A percentile compares a stretch with the other conserved stretches of the same genome.
These are phyloP conservation scores for Spea bombifrons DNA, from an alignment of 2,113 vertebrate species.

Conservation along the genomic window DNA sequence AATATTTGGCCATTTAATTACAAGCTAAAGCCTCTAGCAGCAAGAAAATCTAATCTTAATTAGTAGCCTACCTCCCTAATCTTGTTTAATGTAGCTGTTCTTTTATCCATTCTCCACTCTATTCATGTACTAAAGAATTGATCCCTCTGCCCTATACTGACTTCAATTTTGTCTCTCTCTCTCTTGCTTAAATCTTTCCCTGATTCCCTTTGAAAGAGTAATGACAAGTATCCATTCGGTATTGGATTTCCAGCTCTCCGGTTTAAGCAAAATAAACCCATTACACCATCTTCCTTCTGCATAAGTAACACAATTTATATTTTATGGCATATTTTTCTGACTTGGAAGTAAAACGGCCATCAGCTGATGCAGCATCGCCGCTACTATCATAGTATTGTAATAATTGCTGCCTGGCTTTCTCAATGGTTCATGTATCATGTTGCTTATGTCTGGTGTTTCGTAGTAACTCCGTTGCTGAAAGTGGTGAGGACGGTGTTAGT, in stretches of 20 bases:
- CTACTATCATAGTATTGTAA: too few species aligned
- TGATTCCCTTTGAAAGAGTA: slow-evolving; percentile 6
- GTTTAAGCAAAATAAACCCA: not conserved
- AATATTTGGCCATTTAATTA: slow-evolving; percentile 24
- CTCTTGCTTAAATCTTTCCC: not conserved
- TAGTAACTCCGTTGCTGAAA: too few species aligned
- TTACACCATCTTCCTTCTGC: not conserved
- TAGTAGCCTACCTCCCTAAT: slow-evolving; percentile 28
- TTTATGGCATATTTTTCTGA: too few species aligned
- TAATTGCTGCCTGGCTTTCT: too few species aligned
- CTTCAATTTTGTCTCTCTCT: slow-evolving; percentile 11
- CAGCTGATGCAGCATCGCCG: too few species aligned
- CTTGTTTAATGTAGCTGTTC: slow-evolving; percentile 7
- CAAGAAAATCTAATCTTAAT: slow-evolving; percentile 28
- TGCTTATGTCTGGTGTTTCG: too few species aligned
- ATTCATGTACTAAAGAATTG: slow-evolving; percentile 16
- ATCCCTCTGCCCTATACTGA: slow-evolving; percentile 21
- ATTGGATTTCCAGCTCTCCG: not conserved
- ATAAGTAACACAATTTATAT: too few species aligned
- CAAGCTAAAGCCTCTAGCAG: not conserved
- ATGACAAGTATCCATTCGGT: not conserved
- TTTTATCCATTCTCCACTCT: slow-evolving; percentile 4
- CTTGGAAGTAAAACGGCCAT: too few species aligned
- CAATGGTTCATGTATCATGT: too few species aligned
- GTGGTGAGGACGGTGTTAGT: too few species aligned